Evolutionary conservation across 2,888 invertebrate genomes (phyloP).

Genomic region (Stramonita haemastoma): DNA sequence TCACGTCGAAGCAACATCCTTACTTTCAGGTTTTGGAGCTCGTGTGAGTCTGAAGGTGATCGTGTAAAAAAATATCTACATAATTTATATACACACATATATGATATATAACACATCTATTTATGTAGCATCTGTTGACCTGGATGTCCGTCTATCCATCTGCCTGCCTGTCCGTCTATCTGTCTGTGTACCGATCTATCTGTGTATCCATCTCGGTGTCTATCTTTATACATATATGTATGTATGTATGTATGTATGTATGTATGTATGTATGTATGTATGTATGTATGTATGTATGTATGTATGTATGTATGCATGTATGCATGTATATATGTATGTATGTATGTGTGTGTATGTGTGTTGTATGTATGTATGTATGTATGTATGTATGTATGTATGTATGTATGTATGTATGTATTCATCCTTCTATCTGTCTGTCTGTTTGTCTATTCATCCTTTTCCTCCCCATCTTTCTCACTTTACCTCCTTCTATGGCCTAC

Average conservation of each 20-base stretch:
- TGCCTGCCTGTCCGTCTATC: too few relatives aligned
- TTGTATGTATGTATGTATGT: background rate
- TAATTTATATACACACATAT: background rate
- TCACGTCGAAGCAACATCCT: too few relatives aligned
- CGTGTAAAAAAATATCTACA: background rate
- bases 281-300: conserved; percentile 21
- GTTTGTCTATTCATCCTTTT: too few relatives aligned
- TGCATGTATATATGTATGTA: conserved; percentile 11
- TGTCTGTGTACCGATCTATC: background rate
- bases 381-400: conserved; percentile 20
- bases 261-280: background rate
- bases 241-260: background rate
- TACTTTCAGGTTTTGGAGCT: too few relatives aligned
- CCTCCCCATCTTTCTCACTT: background rate
- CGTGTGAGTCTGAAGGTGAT: too few relatives aligned
- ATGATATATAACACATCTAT: background rate
- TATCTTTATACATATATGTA: background rate
- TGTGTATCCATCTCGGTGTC: background rate
- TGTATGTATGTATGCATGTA: conserved; percentile 30
- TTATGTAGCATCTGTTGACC: too few relatives aligned
- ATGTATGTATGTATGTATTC: background rate
- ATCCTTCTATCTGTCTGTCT: background rate
- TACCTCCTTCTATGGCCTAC: background rate
- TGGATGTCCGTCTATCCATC: too few relatives aligned
- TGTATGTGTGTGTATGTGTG: conserved; percentile 38